Conservation (phyloP, 2,888 invertebrate genomes). For the Sepioteuthis lessoniana region DNA sequence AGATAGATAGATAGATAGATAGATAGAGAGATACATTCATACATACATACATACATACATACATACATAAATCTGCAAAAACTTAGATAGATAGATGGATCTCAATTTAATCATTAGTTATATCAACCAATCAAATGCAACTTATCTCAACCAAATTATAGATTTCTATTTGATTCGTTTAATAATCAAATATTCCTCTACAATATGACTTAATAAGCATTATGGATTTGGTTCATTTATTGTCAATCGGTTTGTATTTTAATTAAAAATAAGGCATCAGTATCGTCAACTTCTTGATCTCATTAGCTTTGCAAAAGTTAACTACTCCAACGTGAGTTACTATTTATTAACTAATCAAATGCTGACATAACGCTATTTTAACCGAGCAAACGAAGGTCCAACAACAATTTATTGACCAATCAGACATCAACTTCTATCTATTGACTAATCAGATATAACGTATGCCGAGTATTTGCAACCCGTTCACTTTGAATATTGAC, state of each 20-base stretch:
- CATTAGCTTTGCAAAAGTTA: neutral
- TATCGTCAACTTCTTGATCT: neutral
- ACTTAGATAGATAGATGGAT: too few species aligned
- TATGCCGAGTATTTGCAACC: too few species aligned
- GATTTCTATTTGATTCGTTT: neutral
- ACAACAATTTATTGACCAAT: neutral
- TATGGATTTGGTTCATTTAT: neutral
- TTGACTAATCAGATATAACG: neutral
- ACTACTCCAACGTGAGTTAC: neutral
- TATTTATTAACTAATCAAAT: neutral
- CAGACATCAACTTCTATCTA: neutral
- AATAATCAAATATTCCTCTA: neutral
- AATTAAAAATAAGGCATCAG: neutral
- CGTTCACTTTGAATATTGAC: neutral
- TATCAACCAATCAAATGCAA: neutral
- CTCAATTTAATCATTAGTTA: neutral
- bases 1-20: too few species aligned
- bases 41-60: too few species aligned
- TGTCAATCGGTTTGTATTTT: neutral
- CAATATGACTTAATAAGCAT: neutral
- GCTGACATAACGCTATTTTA: neutral
- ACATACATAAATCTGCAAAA: too few species aligned
- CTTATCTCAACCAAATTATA: neutral
- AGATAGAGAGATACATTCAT: too few species aligned
- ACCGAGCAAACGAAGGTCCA: neutral